Base-by-base conservation (phyloP, 1,140 invertebrate species). In the Megathymus violae region DNA sequence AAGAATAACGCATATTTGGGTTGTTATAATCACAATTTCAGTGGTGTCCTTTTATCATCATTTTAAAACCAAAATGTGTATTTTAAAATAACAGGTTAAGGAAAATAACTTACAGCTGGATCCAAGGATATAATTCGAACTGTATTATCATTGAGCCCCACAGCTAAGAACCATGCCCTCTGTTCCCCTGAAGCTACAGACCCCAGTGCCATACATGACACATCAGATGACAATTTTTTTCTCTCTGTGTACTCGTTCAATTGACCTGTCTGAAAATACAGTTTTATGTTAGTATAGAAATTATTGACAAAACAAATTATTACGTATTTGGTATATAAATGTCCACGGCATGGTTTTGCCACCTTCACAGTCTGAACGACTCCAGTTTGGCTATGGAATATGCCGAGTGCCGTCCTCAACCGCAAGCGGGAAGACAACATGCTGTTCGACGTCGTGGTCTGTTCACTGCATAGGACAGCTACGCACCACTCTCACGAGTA, bases 91-190 rank as follows among this genome's bases (percentile, higher is more conserved):
- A n/a, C n/a, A n/a, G n/a, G n/a, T n/a, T n/a, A n/a, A n/a, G n/a
- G n/a, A n/a, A n/a, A n/a, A n/a, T n/a, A n/a, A 71, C 93, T 94
- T 92, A 96, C 96, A 40, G 95, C 94, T 9, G 98, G 98, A 92
- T 99, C 99, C 11, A 99, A 92, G 0, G 98, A 99, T 31, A 99
- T 98, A 47, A 99, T 98, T 68, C 98, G 93, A 17, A 99, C 99
- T 16, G 99, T 99, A 74, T 98, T 98, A 71, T 99, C 99, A 19
- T 97, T 95, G 5, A 99, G 91, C 9, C 99, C 99, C 9, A 99
- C 98, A 66, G 98, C 98, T 56, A 99, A 93, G 82, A 99, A 99
- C 92, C 98, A 96, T 0, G 97, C 98, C 66, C 98, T 92, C 74
- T 99, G 97, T 88, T 99, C 99, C 15, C 98, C 98, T 10, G 95